Conservation (phyloP, 1,140 invertebrate species). For the Neuroterus valhalla region DNA sequence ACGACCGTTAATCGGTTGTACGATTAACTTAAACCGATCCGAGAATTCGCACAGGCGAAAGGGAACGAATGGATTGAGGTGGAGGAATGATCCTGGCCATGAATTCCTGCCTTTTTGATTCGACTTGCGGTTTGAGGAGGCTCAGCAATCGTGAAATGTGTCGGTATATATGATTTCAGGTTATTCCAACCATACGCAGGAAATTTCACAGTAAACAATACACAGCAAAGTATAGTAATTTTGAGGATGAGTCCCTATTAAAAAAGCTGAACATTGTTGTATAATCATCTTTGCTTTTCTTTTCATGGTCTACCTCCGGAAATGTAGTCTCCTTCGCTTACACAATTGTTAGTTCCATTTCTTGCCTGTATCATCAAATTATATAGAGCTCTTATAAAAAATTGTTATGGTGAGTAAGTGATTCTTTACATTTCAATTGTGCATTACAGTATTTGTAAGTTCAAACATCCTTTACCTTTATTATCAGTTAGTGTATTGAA, state of each 20-base stretch:
- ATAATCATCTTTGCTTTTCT: slow-evolving; percentile 1
- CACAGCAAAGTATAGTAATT: slow-evolving; percentile 30
- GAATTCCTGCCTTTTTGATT: slow-evolving; percentile 20
- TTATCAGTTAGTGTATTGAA: not conserved
- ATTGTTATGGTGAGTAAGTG: not conserved
- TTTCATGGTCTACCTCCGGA: not conserved
- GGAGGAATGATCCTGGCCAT: slow-evolving; percentile 20
- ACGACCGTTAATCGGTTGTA: slow-evolving; percentile 49
- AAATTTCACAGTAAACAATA: slow-evolving; percentile 13
- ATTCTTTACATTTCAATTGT: not conserved
- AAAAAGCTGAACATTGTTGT: slow-evolving; percentile 21
- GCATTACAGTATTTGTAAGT: not conserved
- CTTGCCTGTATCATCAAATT: slow-evolving; percentile 1
- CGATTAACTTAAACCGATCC: slow-evolving; percentile 49
- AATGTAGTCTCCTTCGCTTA: not conserved
- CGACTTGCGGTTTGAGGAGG: slow-evolving; percentile 17
- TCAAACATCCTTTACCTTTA: slow-evolving; percentile 1
- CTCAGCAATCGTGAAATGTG: slow-evolving; percentile 15
- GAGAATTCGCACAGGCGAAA: slow-evolving; percentile 29
- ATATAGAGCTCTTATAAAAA: not conserved
- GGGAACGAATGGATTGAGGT: not conserved
- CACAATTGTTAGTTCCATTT: slow-evolving; percentile 21
- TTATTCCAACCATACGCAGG: slow-evolving; percentile 22
- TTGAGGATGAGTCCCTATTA: slow-evolving; percentile 18
- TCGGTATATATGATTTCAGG: slow-evolving; percentile 27